Conservation (phyloP, 2,888 invertebrate species). For the Schrankia costaestrigalis region DNA sequence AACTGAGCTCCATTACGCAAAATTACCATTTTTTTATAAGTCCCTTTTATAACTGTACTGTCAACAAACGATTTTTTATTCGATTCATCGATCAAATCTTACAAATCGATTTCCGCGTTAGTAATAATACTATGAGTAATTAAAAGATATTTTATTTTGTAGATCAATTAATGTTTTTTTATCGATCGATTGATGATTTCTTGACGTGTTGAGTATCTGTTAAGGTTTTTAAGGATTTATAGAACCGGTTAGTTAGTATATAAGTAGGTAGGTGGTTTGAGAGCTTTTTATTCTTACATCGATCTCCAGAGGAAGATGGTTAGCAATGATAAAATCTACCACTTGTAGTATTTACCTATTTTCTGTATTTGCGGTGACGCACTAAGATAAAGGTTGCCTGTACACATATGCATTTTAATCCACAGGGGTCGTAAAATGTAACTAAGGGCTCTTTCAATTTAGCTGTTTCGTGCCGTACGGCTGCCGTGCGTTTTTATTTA, state of each 20-base stretch:
- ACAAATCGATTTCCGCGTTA: constrained; percentile 33
- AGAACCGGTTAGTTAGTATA: constrained; percentile 39
- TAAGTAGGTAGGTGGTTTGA: not conserved
- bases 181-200: constrained; percentile 33
- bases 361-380: too few species aligned
- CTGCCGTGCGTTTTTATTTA: too few species aligned
- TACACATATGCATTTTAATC: too few species aligned
- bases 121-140: constrained; percentile 38
- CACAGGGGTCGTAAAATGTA: too few species aligned
- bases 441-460: too few species aligned
- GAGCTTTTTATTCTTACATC: too few species aligned
- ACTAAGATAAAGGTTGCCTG: too few species aligned
- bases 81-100: constrained; percentile 22
- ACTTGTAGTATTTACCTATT: too few species aligned
- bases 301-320: too few species aligned
- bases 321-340: too few species aligned
- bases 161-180: constrained; percentile 52
- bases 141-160: constrained; percentile 35
- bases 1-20: constrained; percentile 4
- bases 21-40: constrained; percentile 3
- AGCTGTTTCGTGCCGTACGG: too few species aligned
- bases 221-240: constrained; percentile 40
- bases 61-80: constrained; percentile 26
- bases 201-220: constrained; percentile 42
- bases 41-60: constrained; percentile 19